phyloP scores from a whole-genome alignment of 2,797 vertebrate genomes.

The Enteromius viviparus region DNA sequence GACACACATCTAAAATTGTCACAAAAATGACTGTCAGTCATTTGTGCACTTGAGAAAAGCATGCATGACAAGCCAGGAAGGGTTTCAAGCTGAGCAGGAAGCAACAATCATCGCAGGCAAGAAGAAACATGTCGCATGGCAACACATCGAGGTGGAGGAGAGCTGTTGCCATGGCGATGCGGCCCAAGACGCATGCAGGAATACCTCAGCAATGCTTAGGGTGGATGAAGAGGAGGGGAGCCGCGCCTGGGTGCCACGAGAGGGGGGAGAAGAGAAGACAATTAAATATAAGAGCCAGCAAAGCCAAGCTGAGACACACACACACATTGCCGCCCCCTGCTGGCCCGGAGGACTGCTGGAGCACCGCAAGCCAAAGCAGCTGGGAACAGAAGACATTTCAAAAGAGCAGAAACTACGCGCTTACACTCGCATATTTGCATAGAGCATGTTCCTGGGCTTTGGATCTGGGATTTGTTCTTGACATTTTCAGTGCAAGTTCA shows the following conservation, averaged over 20 bases:
- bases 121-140: slow-evolving; percentile 61
- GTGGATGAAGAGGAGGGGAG: slow-evolving; percentile 99
- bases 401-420: slow-evolving; percentile 5
- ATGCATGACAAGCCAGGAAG: slow-evolving; percentile 44
- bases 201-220: slow-evolving; percentile 99
- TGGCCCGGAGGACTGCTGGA: slow-evolving; percentile 51
- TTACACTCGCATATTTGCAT: background rate
- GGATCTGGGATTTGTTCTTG: background rate
- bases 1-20: slow-evolving; percentile 14
- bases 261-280: slow-evolving; percentile 87
- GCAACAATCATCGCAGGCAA: slow-evolving; percentile 68
- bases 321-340: slow-evolving; percentile 63
- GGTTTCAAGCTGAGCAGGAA: slow-evolving; percentile 5
- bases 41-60: slow-evolving; percentile 24
- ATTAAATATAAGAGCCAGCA: slow-evolving; percentile 87
- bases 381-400: slow-evolving; percentile 67
- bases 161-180: slow-evolving; percentile 75
- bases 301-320: slow-evolving; percentile 71
- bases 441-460: background rate
- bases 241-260: slow-evolving; percentile 95
- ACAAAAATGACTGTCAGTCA: slow-evolving; percentile 17
- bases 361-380: slow-evolving; percentile 52
- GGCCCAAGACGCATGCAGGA: slow-evolving; percentile 90
- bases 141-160: slow-evolving; percentile 70
- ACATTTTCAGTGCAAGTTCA: slow-evolving; percentile 1